These are phyloP conservation scores for Nautilus pompilius DNA, from an alignment of 1,140 invertebrate genomes.

Conservation along the genomic window DNA sequence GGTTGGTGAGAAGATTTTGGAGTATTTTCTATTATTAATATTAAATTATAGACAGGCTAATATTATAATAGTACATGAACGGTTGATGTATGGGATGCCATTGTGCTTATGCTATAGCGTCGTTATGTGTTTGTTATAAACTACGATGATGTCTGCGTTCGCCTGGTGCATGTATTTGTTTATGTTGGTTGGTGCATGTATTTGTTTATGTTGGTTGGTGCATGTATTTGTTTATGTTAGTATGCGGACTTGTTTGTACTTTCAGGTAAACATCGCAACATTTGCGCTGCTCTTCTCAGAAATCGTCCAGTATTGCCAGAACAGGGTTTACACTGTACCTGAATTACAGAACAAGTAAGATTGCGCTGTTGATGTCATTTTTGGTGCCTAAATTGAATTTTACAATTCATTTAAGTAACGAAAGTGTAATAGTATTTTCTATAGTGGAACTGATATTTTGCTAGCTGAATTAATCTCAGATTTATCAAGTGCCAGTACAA, in stretches of 20 bases:
- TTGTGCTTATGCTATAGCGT: not conserved
- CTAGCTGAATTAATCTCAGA: too few relatives aligned
- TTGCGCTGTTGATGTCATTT: not conserved
- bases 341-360: constrained; percentile 89
- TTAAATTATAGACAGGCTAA: too few relatives aligned
- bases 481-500: too few relatives aligned
- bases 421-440: too few relatives aligned
- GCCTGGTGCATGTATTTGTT: not conserved
- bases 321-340: constrained; percentile 88
- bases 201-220: not conserved
- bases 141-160: not conserved
- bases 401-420: too few relatives aligned
- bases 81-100: not conserved
- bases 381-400: not conserved
- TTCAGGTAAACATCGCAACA: constrained; percentile 73
- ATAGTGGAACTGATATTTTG: too few relatives aligned
- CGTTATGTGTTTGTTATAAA: constrained; percentile 1
- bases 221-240: not conserved
- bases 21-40: too few relatives aligned
- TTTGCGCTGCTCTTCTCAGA: constrained; percentile 96
- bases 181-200: not conserved
- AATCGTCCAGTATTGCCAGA: constrained; percentile 97
- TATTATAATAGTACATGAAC: not conserved
- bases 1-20: not conserved
- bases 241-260: constrained; percentile 10